Percentiles rank a stretch among this genome's conserved stretches.
Conservation (phyloP, 2,888 invertebrate genomes). For the Machimus atricapillus region DNA sequence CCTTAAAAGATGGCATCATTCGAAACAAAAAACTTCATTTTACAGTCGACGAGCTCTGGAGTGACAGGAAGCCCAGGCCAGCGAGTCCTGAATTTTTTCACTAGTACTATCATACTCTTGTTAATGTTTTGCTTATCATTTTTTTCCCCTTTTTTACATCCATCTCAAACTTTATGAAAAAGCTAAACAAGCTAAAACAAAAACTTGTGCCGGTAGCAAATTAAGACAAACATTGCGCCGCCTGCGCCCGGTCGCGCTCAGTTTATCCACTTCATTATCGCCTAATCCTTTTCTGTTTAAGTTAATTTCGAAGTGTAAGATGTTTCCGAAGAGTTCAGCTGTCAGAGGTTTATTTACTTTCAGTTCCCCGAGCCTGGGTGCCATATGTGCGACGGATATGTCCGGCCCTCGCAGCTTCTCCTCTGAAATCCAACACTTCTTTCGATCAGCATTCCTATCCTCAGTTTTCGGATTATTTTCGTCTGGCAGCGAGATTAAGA, state of each 20-base stretch:
- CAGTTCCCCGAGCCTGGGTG: not conserved
- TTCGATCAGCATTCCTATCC: not conserved
- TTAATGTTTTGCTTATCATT: not conserved
- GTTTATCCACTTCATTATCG: constrained; percentile 24
- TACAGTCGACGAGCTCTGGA: not conserved
- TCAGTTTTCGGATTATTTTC: constrained; percentile 1
- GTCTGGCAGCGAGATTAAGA: not conserved
- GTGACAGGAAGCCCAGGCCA: not conserved
- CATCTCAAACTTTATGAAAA: not conserved
- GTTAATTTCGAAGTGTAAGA: constrained; percentile 16
- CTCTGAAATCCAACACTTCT: not conserved
- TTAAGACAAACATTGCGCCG: not conserved
- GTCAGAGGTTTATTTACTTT: constrained; percentile 7
- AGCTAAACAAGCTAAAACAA: not conserved
- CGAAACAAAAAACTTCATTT: constrained; percentile 15
- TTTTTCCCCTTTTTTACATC: not conserved
- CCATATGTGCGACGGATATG: not conserved
- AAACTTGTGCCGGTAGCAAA: not conserved
- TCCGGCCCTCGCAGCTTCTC: not conserved
- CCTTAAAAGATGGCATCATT: not conserved
- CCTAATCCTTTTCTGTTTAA: constrained; percentile 19
- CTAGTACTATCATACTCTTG: not conserved
- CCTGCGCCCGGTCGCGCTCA: not conserved
- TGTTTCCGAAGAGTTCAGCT: constrained; percentile 5
- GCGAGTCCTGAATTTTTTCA: not conserved